phyloP scores from a whole-genome alignment of 2,888 invertebrate species.

The Ischnus inquisitorius region DNA sequence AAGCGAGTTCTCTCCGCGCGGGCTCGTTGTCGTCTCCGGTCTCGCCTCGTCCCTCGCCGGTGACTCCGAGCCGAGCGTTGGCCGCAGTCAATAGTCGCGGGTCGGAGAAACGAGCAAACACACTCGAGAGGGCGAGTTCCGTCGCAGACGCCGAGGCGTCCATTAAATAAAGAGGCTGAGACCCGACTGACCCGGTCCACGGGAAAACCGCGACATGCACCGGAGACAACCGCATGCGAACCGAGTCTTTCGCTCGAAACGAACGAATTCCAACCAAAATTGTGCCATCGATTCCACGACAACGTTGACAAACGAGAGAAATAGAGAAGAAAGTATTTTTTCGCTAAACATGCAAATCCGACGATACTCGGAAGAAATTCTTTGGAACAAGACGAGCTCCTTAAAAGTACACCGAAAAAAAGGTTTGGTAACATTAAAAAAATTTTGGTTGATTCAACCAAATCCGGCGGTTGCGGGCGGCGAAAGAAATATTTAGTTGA shows the following conservation, averaged over 20 bases:
- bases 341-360: constrained; percentile 19
- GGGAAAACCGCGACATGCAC: constrained; percentile 17
- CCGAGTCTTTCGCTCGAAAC: constrained; percentile 51
- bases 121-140: constrained; percentile 68
- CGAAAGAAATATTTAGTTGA: too few relatives aligned
- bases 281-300: constrained; percentile 53
- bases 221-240: constrained; percentile 26
- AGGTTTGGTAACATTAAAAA: too few relatives aligned
- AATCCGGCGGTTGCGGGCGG: too few relatives aligned
- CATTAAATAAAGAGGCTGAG: constrained; percentile 71
- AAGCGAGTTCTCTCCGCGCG: constrained; percentile 49
- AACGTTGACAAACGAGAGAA: constrained; percentile 19
- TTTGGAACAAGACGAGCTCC: too few relatives aligned
- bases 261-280: constrained; percentile 59
- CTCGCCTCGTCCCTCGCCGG: constrained; percentile 18
- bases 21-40: constrained; percentile 40
- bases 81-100: constrained; percentile 62
- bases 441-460: too few relatives aligned
- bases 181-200: constrained; percentile 66
- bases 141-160: constrained; percentile 69
- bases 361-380: constrained; percentile 11
- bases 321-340: constrained; percentile 30
- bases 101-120: constrained; percentile 71
- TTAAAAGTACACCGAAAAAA: too few relatives aligned
- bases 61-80: constrained; percentile 27